These are phyloP conservation scores for Myrmophylax atrothorax DNA, from an alignment of 2,113 vertebrate species.

Conservation along the genomic window DNA sequence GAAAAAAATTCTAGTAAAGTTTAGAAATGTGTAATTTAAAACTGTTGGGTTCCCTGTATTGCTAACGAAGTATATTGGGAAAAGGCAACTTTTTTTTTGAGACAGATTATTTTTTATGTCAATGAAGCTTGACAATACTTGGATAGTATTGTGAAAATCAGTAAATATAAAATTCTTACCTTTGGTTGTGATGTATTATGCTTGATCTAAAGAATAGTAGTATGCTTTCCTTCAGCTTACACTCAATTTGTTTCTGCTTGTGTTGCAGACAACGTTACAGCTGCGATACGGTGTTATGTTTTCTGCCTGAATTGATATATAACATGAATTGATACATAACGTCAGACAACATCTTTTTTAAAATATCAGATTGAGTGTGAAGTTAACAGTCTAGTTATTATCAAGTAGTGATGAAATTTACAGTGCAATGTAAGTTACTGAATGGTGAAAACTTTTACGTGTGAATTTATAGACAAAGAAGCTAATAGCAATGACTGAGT, in stretches of 20 bases:
- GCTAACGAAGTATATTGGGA: fast-evolving
- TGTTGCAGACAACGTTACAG: background rate
- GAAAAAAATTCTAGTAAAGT: background rate
- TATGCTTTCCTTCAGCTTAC: constrained; percentile 9
- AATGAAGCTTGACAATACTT: background rate
- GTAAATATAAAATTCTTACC: background rate
- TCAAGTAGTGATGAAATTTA: background rate
- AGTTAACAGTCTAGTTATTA: background rate
- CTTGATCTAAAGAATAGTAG: background rate
- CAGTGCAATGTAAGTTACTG: background rate
- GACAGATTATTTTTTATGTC: background rate
- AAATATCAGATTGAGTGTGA: background rate
- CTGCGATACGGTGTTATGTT: background rate
- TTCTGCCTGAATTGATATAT: background rate
- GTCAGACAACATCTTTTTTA: background rate
- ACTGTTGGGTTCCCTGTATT: background rate
- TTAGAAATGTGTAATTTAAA: background rate
- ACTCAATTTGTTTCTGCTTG: background rate
- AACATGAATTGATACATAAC: background rate
- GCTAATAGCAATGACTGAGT: background rate
- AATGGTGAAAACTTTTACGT: background rate
- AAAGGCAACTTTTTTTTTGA: background rate
- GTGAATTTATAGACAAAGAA: background rate
- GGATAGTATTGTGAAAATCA: background rate
- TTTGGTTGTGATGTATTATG: background rate